A percentile compares a stretch with the other conserved stretches of the same genome.
phyloP scores from a whole-genome alignment of 1,140 invertebrate species.

The Aphelinus certus region DNA sequence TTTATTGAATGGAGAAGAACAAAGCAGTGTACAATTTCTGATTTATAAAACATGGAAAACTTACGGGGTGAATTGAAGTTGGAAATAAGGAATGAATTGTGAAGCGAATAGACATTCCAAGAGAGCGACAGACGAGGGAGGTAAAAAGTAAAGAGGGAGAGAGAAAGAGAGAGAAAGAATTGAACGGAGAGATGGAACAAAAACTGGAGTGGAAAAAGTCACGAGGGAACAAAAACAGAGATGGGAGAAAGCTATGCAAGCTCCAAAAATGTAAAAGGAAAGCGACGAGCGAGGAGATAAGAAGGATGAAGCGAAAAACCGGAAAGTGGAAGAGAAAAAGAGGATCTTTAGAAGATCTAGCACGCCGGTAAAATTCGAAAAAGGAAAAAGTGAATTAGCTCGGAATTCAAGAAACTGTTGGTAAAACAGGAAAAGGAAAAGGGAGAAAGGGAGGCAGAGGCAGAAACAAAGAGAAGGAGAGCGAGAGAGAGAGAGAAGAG shows the following conservation, averaged over 20 bases:
- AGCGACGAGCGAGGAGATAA: background rate
- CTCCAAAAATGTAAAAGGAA: background rate
- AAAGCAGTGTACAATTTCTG: too few species aligned
- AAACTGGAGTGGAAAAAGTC: too few species aligned
- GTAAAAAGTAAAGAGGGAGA: too few species aligned
- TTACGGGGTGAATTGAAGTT: too few species aligned
- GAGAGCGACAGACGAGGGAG: too few species aligned
- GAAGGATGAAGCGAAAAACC: constrained; percentile 12
- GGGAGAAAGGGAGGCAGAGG: background rate
- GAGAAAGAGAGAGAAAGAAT: too few species aligned
- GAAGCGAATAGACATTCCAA: too few species aligned
- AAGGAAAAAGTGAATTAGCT: constrained; percentile 9
- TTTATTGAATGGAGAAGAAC: too few species aligned
- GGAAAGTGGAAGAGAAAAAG: background rate
- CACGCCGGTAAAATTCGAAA: background rate
- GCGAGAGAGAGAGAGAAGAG: background rate
- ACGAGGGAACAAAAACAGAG: background rate
- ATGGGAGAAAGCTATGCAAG: background rate
- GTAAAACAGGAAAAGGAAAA: too few species aligned
- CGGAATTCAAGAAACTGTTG: constrained; percentile 6
- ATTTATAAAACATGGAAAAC: too few species aligned
- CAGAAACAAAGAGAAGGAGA: background rate
- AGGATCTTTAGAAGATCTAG: background rate
- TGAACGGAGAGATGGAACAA: too few species aligned
- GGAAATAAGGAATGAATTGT: too few species aligned